Evolutionary conservation across 2,888 invertebrate species (phyloP).

Genomic region (Nymphalis c-album): DNA sequence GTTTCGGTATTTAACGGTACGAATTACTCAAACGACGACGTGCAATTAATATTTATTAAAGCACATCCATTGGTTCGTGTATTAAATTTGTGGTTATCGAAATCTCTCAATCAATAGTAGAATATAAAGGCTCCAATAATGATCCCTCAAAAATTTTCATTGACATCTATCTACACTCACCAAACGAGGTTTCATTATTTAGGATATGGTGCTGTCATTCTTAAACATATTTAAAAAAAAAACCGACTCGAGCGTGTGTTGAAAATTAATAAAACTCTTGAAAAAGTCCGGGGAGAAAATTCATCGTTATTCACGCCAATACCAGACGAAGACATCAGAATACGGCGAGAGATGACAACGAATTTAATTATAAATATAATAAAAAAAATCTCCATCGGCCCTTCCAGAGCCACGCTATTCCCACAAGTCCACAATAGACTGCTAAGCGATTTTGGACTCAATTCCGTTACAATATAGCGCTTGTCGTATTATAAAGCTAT

Average conservation of each 20-base stretch:
- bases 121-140: conserved; percentile 9
- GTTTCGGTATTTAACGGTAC: no score
- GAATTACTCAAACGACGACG: no score
- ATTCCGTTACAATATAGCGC: conserved; percentile 45
- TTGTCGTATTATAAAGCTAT: conserved; percentile 36
- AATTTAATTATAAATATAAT: conserved; percentile 81
- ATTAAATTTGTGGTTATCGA: not conserved
- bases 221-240: conserved; percentile 32
- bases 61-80: not conserved
- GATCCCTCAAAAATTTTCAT: conserved; percentile 3
- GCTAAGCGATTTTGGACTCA: conserved; percentile 60
- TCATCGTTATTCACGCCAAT: conserved; percentile 73
- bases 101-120: not conserved
- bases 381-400: conserved; percentile 74
- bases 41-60: no score
- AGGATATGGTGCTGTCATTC: conserved; percentile 30
- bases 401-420: conserved; percentile 59
- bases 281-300: conserved; percentile 57
- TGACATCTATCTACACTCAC: conserved; percentile 24
- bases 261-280: conserved; percentile 66
- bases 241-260: conserved; percentile 31
- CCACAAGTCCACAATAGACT: conserved; percentile 47
- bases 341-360: conserved; percentile 75
- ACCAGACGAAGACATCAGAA: conserved; percentile 70
- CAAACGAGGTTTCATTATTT: conserved; percentile 22